Conservation (phyloP, 2,113 vertebrate genomes). For the Pterocles burchelli region DNA sequence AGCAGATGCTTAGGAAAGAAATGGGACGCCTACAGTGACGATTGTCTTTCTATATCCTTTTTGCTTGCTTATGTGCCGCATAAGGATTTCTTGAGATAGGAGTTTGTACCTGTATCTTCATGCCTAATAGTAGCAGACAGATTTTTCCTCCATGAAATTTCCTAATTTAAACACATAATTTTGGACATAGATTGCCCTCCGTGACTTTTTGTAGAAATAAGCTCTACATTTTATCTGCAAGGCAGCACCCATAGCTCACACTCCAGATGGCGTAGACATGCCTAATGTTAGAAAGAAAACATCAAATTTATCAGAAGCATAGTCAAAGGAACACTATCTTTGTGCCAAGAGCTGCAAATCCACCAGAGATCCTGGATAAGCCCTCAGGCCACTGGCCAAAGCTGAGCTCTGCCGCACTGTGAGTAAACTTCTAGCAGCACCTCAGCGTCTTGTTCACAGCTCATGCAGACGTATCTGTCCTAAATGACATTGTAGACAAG, state of each 20-base stretch:
- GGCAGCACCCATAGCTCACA: background rate
- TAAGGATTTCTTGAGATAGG: background rate
- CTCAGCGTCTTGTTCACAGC: background rate
- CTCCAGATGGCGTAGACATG: background rate
- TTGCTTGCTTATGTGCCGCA: background rate
- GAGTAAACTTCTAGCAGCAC: background rate
- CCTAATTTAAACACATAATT: background rate
- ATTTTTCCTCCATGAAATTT: background rate
- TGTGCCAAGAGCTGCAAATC: background rate
- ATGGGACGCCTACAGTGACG: rapidly evolving
- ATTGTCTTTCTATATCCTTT: background rate
- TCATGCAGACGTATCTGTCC: background rate
- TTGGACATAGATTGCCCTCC: background rate
- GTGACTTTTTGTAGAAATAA: background rate
- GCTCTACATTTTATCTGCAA: background rate
- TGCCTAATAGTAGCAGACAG: background rate
- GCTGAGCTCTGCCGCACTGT: background rate
- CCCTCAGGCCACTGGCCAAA: background rate
- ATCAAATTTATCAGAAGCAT: background rate
- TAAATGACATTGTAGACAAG: background rate
- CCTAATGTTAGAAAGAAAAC: background rate
- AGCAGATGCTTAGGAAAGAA: background rate
- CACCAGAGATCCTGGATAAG: background rate
- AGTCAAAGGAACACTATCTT: background rate
- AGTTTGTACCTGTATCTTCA: background rate